phyloP scores from a whole-genome alignment of 2,113 vertebrate species.

The Serilophus lunatus region DNA sequence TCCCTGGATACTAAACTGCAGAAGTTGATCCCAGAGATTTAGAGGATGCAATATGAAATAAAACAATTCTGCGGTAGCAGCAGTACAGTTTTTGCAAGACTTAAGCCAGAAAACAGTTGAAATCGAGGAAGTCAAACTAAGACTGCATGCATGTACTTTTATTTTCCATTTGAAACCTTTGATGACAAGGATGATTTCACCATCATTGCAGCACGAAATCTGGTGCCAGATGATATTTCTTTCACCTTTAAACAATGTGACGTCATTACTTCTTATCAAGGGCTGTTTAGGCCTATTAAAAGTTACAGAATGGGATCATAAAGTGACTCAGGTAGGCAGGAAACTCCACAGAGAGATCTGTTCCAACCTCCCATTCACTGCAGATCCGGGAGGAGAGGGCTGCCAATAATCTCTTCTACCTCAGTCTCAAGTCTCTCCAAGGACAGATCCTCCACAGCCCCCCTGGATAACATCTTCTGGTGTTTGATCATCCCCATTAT shows the following conservation, averaged over 20 bases:
- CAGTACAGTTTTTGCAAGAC: not conserved
- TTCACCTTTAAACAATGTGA: not conserved
- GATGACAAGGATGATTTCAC: not conserved
- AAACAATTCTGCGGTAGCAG: not conserved
- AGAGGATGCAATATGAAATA: not conserved
- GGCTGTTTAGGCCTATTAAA: not conserved
- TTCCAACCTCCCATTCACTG: not conserved
- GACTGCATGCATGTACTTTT: not conserved
- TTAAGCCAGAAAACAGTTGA: not conserved
- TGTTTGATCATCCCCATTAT: accelerated
- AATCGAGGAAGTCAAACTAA: not conserved
- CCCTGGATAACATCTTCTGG: not conserved
- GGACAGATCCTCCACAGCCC: not conserved
- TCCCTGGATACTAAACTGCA: not conserved
- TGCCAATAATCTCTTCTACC: not conserved
- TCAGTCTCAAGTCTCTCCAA: not conserved
- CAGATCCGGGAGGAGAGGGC: not conserved
- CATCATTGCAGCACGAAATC: not conserved
- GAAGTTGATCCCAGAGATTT: not conserved
- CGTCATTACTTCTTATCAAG: not conserved
- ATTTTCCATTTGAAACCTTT: not conserved
- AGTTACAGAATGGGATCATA: not conserved
- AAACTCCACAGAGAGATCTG: not conserved
- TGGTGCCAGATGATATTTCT: not conserved
- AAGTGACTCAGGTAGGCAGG: accelerated